Base-by-base conservation (phyloP, 1,140 invertebrate genomes). In the Yoshiicerus persimilis region DNA sequence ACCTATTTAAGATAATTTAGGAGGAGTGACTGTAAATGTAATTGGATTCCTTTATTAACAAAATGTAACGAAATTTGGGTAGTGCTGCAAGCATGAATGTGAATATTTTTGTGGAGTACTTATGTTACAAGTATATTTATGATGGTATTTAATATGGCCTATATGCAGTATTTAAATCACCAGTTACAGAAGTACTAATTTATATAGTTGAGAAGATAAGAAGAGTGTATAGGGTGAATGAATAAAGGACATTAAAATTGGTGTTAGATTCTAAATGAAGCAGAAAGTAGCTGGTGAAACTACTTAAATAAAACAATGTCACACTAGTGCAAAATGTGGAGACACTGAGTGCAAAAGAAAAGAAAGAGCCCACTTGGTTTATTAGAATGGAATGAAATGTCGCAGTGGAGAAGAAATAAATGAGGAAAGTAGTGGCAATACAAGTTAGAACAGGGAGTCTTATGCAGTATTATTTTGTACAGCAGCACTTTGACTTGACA, bases 401-500 rank as follows among this genome's bases (percentile, higher is more conserved):
- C 66, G 66, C 30, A 70, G 30, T 30, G 13, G 30, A 30, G 16
- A 70, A 70, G 66, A 70, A 30, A 70, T 30, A 16, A 27, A 66
- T 70, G 66, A 27, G 25, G 25, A 25, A 25, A 30, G 66, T 32
- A 25, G 27, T 70, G 10, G 30, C 16, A 70, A 70, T 30, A 30
- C 23, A 70, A 70, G 25, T 30, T 70, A 70, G 30, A 70, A 70
- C 66, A 70, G 13, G 30, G 25, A 70, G 30, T 70, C 66, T 70
- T 70, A 80, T 36, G 75, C 32, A 80, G 75, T 80, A 80, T 80
- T 80, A 80, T 80, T 80, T 80, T 34, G 75, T 80, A 80, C 20
- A 38, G 64, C 10, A 27, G 32, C 75, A 80, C 75, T 80, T 80
- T 80, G 75, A 80, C 34, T 80, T 80, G 75, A 80, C 75, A 80